These are phyloP conservation scores for Halesus radiatus DNA, from an alignment of 1,140 invertebrate genomes.

Conservation along the genomic window DNA sequence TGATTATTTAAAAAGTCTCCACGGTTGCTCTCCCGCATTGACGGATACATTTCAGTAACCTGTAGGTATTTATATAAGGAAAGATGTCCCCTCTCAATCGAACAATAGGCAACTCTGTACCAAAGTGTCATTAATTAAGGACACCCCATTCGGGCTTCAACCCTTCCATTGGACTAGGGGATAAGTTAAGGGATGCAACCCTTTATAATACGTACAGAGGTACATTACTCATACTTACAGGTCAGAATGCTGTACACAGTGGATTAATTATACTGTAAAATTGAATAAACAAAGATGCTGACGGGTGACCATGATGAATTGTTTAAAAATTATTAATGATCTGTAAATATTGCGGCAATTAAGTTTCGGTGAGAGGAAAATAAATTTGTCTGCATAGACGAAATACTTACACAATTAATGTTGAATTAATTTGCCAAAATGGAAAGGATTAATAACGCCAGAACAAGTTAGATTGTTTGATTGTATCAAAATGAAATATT, in stretches of 20 bases:
- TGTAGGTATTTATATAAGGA: not conserved
- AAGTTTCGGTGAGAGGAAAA: constrained; percentile 12
- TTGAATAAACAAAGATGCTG: constrained; percentile 42
- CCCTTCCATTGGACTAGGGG: constrained; percentile 28
- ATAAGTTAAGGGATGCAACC: not conserved
- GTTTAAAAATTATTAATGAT: constrained; percentile 22
- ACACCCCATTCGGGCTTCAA: not conserved
- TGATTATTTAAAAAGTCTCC: too few relatives aligned
- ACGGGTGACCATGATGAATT: constrained; percentile 20
- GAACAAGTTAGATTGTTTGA: not conserved
- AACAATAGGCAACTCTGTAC: constrained; percentile 22
- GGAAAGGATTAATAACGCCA: not conserved
- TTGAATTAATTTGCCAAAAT: not conserved
- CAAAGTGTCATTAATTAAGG: constrained; percentile 39
- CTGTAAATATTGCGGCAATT: constrained; percentile 1
- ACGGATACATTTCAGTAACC: not conserved
- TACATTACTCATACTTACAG: constrained; percentile 38
- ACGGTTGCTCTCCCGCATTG: too few relatives aligned
- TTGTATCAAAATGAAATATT: too few relatives aligned
- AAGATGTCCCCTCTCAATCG: constrained; percentile 6
- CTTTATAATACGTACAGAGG: not conserved
- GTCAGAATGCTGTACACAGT: constrained; percentile 13
- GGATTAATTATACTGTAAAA: constrained; percentile 36
- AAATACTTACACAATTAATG: not conserved
- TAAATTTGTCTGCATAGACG: not conserved